These are phyloP conservation scores for Microcebus lehilahytsara DNA, from an alignment of 2,113 vertebrate species.

Conservation along the genomic window DNA sequence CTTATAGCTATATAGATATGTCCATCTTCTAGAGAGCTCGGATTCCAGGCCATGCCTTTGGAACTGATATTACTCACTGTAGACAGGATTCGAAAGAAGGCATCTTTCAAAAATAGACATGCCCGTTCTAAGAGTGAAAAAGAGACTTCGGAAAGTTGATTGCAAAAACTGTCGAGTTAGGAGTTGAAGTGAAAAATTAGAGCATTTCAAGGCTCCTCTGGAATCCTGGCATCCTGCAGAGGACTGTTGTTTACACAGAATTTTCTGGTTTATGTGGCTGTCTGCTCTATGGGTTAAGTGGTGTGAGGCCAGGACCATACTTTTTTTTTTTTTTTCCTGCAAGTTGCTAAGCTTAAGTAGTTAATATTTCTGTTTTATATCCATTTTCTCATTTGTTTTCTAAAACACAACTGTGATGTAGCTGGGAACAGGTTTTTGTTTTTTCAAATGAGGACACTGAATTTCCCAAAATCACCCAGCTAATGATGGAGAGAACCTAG, in stretches of 20 bases:
- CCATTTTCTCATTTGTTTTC: not conserved
- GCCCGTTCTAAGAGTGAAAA: not conserved
- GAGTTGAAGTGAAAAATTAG: not conserved
- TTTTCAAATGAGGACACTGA: not conserved
- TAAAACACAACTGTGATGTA: not conserved
- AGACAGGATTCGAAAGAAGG: not conserved
- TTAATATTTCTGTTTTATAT: not conserved
- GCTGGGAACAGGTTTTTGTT: not conserved
- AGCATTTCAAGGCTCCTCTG: not conserved
- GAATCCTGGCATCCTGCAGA: not conserved
- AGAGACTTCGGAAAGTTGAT: not conserved
- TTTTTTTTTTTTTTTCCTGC: not conserved
- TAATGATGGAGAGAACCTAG: not conserved
- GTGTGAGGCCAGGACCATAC: not conserved
- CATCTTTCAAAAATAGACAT: not conserved
- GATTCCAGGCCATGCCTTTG: not conserved
- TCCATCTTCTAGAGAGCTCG: not conserved
- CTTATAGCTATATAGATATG: not conserved
- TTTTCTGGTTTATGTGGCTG: not conserved
- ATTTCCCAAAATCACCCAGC: not conserved
- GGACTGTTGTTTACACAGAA: not conserved
- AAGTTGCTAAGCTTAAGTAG: not conserved
- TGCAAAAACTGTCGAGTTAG: not conserved
- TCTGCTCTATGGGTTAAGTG: not conserved
- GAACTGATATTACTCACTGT: not conserved